A percentile compares a stretch with the other conserved stretches of the same genome.
These are phyloP conservation scores for Ellobius talpinus DNA, from an alignment of 2,113 vertebrate species.

Conservation along the genomic window DNA sequence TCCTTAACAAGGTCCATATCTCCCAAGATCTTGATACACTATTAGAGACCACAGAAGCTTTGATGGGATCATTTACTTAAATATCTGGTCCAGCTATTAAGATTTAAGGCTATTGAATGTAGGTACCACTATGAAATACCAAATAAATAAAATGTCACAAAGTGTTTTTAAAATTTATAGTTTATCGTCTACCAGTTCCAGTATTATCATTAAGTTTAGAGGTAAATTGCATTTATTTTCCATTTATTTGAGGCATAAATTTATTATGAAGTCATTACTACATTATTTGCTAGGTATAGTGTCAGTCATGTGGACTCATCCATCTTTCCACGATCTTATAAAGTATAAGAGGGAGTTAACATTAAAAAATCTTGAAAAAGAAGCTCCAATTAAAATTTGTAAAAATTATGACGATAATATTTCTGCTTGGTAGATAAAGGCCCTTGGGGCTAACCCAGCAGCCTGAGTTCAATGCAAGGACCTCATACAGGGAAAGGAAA, in stretches of 20 bases:
- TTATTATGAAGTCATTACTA: background rate
- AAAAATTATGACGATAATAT: background rate
- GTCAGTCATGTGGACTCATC: background rate
- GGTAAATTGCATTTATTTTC: background rate
- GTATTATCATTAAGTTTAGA: background rate
- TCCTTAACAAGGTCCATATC: background rate
- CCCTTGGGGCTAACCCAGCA: background rate
- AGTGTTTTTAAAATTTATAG: background rate
- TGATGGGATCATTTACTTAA: background rate
- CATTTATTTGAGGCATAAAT: background rate
- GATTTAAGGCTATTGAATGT: background rate
- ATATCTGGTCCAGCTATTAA: background rate
- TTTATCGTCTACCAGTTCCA: conserved; percentile 9
- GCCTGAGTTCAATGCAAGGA: no score
- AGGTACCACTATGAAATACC: background rate
- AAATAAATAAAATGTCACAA: background rate
- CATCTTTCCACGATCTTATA: background rate
- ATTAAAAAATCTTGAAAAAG: background rate
- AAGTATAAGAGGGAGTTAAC: background rate
- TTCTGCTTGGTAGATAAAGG: background rate
- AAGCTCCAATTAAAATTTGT: background rate
- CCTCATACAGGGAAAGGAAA: background rate
- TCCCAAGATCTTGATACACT: background rate
- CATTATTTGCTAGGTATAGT: background rate
- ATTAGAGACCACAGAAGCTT: background rate